phyloP scores from a whole-genome alignment of 2,888 invertebrate genomes.

The Leucoma salicis region DNA sequence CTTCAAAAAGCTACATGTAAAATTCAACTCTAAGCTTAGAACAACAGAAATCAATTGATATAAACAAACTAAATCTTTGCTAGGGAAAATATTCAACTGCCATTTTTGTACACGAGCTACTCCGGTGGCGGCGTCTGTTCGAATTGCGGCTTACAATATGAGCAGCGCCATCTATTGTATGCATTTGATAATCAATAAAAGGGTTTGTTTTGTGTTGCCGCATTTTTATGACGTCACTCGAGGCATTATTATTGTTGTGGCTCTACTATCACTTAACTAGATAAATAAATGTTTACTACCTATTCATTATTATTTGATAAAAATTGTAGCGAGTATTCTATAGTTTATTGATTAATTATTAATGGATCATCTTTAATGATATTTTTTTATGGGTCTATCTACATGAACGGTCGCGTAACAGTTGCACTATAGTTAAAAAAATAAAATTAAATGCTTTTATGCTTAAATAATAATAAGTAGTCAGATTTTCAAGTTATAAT shows the following conservation, averaged over 20 bases:
- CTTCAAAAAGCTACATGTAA: constrained; percentile 39
- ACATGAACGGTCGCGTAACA: too few relatives aligned
- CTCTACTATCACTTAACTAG: constrained; percentile 3
- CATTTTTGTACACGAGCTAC: constrained; percentile 78
- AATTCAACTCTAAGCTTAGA: constrained; percentile 36
- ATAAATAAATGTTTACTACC: too few relatives aligned
- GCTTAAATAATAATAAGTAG: too few relatives aligned
- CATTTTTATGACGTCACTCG: constrained; percentile 32
- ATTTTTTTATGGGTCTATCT: too few relatives aligned
- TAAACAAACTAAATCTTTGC: constrained; percentile 41
- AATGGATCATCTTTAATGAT: too few relatives aligned
- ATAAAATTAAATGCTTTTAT: too few relatives aligned
- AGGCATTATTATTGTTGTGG: constrained; percentile 7
- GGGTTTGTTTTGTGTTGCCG: constrained; percentile 43
- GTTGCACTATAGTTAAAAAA: too few relatives aligned
- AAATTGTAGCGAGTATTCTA: too few relatives aligned
- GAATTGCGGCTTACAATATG: constrained; percentile 68
- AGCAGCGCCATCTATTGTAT: constrained; percentile 78
- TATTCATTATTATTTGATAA: too few relatives aligned
- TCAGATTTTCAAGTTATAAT: too few relatives aligned
- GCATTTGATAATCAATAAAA: constrained; percentile 73
- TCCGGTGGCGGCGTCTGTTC: constrained; percentile 80
- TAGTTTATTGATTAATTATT: too few relatives aligned
- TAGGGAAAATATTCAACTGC: constrained; percentile 79
- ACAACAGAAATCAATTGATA: constrained; percentile 43